Percentiles rank a stretch among this genome's conserved stretches.
phyloP scores from a whole-genome alignment of 2,113 vertebrate genomes.

The Pseudopipra pipra region DNA sequence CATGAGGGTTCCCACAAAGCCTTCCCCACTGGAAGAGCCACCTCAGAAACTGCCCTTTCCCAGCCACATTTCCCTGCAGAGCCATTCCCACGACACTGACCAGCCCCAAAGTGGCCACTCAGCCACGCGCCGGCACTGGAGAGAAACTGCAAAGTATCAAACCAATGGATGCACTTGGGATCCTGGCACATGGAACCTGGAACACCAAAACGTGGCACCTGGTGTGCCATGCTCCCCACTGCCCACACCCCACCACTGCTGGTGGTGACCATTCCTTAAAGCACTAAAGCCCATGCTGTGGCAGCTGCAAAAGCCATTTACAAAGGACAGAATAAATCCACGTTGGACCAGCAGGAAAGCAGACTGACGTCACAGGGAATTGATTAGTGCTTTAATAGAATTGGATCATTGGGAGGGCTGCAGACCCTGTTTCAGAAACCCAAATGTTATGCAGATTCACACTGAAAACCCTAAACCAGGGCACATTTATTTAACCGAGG shows the following conservation, averaged over 20 bases:
- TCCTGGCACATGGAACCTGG: fast-evolving
- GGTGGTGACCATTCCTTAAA: neutral
- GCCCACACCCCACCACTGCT: fast-evolving
- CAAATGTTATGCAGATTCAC: constrained; percentile 32
- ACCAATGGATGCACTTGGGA: neutral
- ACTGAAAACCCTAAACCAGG: constrained; percentile 2
- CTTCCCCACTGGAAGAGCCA: neutral
- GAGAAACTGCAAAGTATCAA: neutral
- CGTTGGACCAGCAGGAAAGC: neutral
- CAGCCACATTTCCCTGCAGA: neutral
- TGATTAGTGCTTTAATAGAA: constrained; percentile 55
- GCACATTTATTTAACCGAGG: constrained; percentile 31
- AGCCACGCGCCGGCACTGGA: fast-evolving
- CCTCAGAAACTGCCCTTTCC: neutral
- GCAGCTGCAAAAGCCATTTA: neutral
- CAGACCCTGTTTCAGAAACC: constrained; percentile 43
- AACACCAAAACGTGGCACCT: neutral
- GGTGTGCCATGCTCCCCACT: neutral
- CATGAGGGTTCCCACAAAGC: neutral
- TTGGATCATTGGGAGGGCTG: constrained; percentile 19
- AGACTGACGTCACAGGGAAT: constrained; percentile 6
- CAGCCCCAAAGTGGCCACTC: fast-evolving
- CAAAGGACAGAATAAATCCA: constrained; percentile 20
- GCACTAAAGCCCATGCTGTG: neutral
- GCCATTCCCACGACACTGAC: neutral